Evolutionary conservation across 2,888 invertebrate genomes (phyloP).

Genomic region (Synanthedon andrenaeformis): DNA sequence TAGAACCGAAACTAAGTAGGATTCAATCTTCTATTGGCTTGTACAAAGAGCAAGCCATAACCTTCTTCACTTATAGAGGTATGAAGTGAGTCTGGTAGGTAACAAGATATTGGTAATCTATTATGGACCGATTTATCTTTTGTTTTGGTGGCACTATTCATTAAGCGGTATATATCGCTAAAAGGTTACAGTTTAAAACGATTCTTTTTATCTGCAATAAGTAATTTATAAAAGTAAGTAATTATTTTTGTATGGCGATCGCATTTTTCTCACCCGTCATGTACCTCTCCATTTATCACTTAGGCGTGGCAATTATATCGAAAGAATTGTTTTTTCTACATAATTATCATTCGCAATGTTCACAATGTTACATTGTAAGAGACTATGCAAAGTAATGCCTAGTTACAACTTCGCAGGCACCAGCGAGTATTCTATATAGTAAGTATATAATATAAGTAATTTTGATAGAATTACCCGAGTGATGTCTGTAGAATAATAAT

Average conservation of each 20-base stretch:
- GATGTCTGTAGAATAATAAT: constrained; percentile 8
- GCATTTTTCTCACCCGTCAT: constrained; percentile 2
- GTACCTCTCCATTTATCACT: not conserved
- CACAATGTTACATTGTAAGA: too few species aligned
- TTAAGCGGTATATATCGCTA: constrained; percentile 44
- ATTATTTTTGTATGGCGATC: constrained; percentile 29
- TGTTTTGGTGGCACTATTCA: constrained; percentile 45
- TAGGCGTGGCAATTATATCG: not conserved
- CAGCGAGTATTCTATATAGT: too few species aligned
- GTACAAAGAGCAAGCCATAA: too few species aligned
- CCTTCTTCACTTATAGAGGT: too few species aligned
- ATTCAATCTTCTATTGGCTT: too few species aligned
- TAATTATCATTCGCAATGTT: not conserved
- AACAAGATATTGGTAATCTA: constrained; percentile 12
- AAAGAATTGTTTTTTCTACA: not conserved
- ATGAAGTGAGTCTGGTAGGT: too few species aligned
- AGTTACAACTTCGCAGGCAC: too few species aligned
- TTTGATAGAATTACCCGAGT: too few species aligned
- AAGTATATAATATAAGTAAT: too few species aligned
- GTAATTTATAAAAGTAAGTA: constrained; percentile 32
- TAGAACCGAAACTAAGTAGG: too few species aligned
- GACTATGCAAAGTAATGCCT: too few species aligned
- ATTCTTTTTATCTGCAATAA: constrained; percentile 33
- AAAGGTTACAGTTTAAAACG: constrained; percentile 34
- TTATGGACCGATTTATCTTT: constrained; percentile 10